phyloP scores from a whole-genome alignment of 1,140 invertebrate genomes.

The Sminthurides bifidus region DNA sequence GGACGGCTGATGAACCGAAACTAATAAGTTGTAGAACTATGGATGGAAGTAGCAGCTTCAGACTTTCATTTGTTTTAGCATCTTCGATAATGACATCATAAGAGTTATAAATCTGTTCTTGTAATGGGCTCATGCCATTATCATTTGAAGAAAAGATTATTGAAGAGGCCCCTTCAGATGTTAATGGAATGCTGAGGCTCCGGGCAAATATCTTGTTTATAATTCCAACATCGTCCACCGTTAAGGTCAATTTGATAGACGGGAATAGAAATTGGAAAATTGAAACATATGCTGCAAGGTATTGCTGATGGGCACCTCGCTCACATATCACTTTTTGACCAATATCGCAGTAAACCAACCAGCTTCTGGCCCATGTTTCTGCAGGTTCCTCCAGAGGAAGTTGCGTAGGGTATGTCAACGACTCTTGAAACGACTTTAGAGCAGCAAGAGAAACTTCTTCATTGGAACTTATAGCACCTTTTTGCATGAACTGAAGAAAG shows the following conservation, averaged over 20 bases:
- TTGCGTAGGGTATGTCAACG: constrained; percentile 44
- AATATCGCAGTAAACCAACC: constrained; percentile 75
- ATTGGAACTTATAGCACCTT: constrained; percentile 77
- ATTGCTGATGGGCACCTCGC: constrained; percentile 59
- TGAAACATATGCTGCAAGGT: constrained; percentile 82
- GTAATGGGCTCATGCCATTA: constrained; percentile 29
- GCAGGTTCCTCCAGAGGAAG: constrained; percentile 13
- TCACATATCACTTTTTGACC: constrained; percentile 45
- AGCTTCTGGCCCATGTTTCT: constrained; percentile 63
- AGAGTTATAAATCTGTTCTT: constrained; percentile 28
- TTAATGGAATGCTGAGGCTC: constrained; percentile 24
- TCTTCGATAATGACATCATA: constrained; percentile 28
- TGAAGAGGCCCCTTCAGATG: constrained; percentile 26
- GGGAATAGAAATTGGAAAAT: constrained; percentile 88
- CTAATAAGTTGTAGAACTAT: constrained; percentile 25
- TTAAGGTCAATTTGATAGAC: constrained; percentile 53
- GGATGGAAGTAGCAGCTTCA: constrained; percentile 17
- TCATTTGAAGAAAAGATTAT: constrained; percentile 28
- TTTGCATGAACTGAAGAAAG: constrained; percentile 84
- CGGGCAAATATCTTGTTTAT: constrained; percentile 24
- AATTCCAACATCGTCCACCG: constrained; percentile 19
- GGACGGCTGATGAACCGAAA: constrained; percentile 27
- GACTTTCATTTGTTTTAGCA: constrained; percentile 1
- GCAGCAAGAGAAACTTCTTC: constrained; percentile 91
- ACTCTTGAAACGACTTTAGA: constrained; percentile 89